Evolutionary conservation across 2,113 vertebrate genomes (phyloP).

Genomic region (Phylloscopus trochiloides): DNA sequence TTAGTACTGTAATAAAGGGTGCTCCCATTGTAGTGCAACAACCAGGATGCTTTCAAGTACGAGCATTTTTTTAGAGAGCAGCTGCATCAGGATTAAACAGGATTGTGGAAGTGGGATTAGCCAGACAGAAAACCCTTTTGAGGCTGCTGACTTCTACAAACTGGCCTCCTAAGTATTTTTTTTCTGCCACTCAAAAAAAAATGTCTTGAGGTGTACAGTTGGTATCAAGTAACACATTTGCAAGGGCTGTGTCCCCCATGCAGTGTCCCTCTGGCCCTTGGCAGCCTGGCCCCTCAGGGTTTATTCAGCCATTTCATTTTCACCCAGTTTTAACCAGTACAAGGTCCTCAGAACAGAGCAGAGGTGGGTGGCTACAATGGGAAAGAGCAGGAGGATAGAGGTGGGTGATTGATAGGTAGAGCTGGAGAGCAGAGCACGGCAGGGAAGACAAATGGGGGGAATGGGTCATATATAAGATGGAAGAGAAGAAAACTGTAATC

Average conservation of each 20-base stretch:
- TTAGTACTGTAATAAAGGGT: constrained; percentile 57
- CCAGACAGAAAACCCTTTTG: constrained; percentile 25
- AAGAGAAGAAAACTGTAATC: constrained; percentile 57
- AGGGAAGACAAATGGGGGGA: constrained; percentile 22
- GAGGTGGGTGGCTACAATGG: background rate
- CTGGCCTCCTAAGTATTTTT: background rate
- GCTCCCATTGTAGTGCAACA: constrained; percentile 55
- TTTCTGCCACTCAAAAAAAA: background rate
- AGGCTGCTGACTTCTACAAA: constrained; percentile 32
- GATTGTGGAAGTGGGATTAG: constrained; percentile 57
- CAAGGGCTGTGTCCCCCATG: background rate
- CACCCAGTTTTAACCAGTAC: background rate
- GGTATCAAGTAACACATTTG: background rate
- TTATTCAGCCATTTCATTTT: background rate
- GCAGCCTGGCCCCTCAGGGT: background rate
- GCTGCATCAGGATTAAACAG: constrained; percentile 65
- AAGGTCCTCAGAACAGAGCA: background rate
- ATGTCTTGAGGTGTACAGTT: background rate
- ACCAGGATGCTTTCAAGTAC: constrained; percentile 62
- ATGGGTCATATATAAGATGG: constrained; percentile 39
- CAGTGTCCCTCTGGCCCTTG: background rate
- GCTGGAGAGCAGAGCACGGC: background rate
- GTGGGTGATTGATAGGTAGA: constrained; percentile 15
- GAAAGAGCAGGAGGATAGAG: background rate
- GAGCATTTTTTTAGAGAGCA: constrained; percentile 61